These are phyloP conservation scores for Aplochiton taeniatus DNA, from an alignment of 2,797 vertebrate species.

Conservation along the genomic window DNA sequence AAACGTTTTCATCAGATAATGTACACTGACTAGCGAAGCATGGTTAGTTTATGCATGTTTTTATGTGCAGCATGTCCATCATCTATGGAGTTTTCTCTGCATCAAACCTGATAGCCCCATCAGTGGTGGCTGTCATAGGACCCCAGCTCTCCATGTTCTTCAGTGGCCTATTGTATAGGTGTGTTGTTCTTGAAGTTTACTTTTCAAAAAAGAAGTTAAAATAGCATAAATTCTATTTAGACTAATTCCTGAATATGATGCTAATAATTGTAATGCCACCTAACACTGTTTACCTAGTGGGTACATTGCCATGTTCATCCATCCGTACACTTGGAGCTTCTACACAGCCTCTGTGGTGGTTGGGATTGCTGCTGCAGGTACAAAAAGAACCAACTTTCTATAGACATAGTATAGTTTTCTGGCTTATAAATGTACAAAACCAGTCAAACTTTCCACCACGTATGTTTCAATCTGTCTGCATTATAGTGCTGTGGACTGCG, in stretches of 20 bases:
- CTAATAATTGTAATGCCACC: background rate
- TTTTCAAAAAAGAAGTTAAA: background rate
- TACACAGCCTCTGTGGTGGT: slow-evolving; percentile 93
- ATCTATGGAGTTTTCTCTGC: slow-evolving; percentile 97
- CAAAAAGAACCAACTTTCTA: slow-evolving; percentile 17
- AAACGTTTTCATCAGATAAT: background rate
- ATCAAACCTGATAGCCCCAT: slow-evolving; percentile 92
- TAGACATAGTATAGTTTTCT: accelerated
- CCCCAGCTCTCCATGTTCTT: slow-evolving; percentile 92
- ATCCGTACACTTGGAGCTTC: slow-evolving; percentile 91
- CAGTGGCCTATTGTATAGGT: slow-evolving; percentile 95
- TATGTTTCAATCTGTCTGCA: background rate
- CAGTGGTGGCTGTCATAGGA: slow-evolving; percentile 88
- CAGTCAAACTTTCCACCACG: background rate
- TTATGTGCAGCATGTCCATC: slow-evolving; percentile 86
- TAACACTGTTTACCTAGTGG: slow-evolving; percentile 62
- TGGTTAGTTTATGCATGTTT: background rate
- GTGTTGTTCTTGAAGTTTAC: slow-evolving; percentile 10
- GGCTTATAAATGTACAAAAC: background rate
- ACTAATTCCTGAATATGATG: too few species aligned
- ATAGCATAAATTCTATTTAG: background rate
- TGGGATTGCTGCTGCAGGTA: slow-evolving; percentile 92
- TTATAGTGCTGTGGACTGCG: slow-evolving; percentile 92
- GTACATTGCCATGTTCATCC: slow-evolving; percentile 96
- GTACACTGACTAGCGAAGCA: background rate